phyloP scores from a whole-genome alignment of 1,140 invertebrate species.

The Notospermus geniculatus region DNA sequence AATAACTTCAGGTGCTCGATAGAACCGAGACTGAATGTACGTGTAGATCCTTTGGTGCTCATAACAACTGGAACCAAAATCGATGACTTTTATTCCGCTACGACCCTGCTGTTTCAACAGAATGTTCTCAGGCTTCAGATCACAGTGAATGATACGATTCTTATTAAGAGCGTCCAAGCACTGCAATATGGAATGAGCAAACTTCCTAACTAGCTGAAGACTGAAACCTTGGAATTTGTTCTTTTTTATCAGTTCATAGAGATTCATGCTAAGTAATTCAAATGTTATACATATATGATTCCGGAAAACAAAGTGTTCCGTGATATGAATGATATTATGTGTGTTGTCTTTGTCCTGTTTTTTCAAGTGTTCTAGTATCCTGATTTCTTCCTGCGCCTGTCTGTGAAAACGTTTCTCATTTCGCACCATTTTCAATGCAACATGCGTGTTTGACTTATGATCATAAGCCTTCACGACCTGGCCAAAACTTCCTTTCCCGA shows the following conservation, averaged over 20 bases:
- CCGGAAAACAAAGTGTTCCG: conserved; percentile 96
- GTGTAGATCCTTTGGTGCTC: conserved; percentile 95
- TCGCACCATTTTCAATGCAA: conserved; percentile 96
- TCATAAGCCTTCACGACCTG: conserved; percentile 98
- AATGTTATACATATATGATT: conserved; percentile 99
- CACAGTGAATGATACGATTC: conserved; percentile 97
- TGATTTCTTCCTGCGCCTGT: conserved; percentile 98
- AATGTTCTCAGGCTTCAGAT: conserved; percentile 88
- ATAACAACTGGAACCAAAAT: conserved; percentile 97
- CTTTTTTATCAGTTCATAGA: conserved; percentile 99
- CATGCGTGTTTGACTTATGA: conserved; percentile 90
- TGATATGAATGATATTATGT: conserved; percentile 99
- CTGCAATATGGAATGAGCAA: conserved; percentile 94
- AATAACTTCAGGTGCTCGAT: conserved; percentile 98
- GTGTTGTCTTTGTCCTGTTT: conserved; percentile 97
- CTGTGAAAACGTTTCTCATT: conserved; percentile 98
- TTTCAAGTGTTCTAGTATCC: conserved; percentile 91
- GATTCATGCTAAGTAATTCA: conserved; percentile 95
- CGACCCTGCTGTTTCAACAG: conserved; percentile 96
- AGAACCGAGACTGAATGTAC: conserved; percentile 98
- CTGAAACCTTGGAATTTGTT: conserved; percentile 99
- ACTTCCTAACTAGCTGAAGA: conserved; percentile 93
- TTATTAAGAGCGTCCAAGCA: conserved; percentile 95
- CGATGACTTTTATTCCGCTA: conserved; percentile 87
- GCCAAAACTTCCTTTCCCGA: conserved; percentile 98